These are phyloP conservation scores for Aleadryas rufinucha DNA, from an alignment of 2,113 vertebrate species.

Conservation along the genomic window DNA sequence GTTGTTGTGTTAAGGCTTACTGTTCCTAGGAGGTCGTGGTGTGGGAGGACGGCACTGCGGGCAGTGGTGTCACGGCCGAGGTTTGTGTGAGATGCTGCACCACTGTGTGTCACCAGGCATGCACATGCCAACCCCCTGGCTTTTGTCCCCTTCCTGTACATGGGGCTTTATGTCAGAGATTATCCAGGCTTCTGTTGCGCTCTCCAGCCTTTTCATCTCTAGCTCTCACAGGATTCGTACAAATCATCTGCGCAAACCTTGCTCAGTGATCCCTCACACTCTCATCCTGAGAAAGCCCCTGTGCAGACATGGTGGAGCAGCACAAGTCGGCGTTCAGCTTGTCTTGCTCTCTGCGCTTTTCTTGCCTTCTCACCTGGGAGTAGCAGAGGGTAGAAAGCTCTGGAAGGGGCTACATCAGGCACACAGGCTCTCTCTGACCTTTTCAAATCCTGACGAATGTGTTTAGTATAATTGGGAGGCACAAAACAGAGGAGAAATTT, in stretches of 20 bases:
- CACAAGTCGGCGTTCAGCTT: accelerated
- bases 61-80: neutral
- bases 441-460: conserved; percentile 61
- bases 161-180: neutral
- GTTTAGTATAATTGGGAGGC: conserved; percentile 63
- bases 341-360: neutral
- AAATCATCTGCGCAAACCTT: neutral
- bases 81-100: neutral
- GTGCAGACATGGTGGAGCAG: accelerated
- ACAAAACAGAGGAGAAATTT: conserved; percentile 49
- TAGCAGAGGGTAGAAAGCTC: neutral
- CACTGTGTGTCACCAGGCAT: neutral
- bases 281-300: neutral
- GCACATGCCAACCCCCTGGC: accelerated
- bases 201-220: neutral
- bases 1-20: neutral
- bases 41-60: accelerated
- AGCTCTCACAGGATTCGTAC: neutral
- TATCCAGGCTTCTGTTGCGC: neutral
- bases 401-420: conserved; percentile 37
- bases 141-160: neutral
- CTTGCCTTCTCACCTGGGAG: neutral
- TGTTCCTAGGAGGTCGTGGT: accelerated
- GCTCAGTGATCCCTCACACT: neutral
- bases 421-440: conserved; percentile 36